These are phyloP conservation scores for Psix sp. DNA, from an alignment of 1,140 invertebrate genomes.

Conservation along the genomic window DNA sequence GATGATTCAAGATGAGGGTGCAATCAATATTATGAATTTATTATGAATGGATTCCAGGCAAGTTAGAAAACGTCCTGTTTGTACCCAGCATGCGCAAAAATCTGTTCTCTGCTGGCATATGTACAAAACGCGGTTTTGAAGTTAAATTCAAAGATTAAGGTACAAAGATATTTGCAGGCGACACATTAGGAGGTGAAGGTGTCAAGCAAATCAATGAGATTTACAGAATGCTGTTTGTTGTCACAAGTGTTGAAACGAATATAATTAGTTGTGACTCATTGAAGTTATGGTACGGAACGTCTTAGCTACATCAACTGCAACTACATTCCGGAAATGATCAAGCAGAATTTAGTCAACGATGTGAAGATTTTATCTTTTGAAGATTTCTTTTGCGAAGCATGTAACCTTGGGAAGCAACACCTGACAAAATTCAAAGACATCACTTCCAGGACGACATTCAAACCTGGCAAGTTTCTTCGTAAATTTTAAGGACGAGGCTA, in stretches of 20 bases:
- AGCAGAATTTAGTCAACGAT: background rate
- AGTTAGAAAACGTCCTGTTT: constrained; percentile 30
- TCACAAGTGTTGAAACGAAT: constrained; percentile 6
- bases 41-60: constrained; percentile 16
- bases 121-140: constrained; percentile 12
- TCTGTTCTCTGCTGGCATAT: constrained; percentile 26
- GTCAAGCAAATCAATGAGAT: constrained; percentile 7
- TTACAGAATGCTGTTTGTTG: constrained; percentile 18
- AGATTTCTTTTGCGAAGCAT: constrained; percentile 15
- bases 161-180: constrained; percentile 6
- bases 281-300: constrained; percentile 15
- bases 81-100: constrained; percentile 16
- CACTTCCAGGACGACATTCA: constrained; percentile 1
- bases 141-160: constrained; percentile 1
- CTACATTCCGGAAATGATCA: constrained; percentile 11
- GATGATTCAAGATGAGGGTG: constrained; percentile 29
- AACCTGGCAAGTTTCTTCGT: constrained; percentile 30
- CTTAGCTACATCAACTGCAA: constrained; percentile 22
- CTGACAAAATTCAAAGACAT: background rate
- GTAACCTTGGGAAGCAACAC: constrained; percentile 22
- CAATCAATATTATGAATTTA: constrained; percentile 6
- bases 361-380: constrained; percentile 11
- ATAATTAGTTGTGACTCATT: background rate
- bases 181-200: constrained; percentile 9
- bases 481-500: constrained; percentile 26